Base-by-base conservation (phyloP, 35 echinoderm and acorn worm genomes). In the Ophioderma brevispina region DNA sequence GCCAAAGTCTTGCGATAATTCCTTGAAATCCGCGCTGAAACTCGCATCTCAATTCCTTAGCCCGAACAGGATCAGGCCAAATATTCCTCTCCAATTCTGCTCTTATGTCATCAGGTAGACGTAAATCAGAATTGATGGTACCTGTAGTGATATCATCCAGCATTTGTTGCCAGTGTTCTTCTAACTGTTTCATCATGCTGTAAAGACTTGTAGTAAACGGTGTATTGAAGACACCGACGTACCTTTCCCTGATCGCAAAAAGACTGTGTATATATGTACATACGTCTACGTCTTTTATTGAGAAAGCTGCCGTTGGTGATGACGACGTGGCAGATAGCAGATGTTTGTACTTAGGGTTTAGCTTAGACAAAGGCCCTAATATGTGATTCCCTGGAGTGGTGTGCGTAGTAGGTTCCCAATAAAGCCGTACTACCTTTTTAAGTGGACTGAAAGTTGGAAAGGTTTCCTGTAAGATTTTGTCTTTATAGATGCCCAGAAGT, bases 331-430 rank as follows among this genome's bases (percentile, higher is more conserved):
- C 13, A 18, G 59, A 70, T 52, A 85, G 6, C 3, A 55, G 13
- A 4, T 17, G 21, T 30, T 31, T 38, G 8, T 64, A 59, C 18
- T 85, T 33, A 34, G 0, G 42, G 28, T 64, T 36, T 32, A 63
- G 8, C 31, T 14, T 33, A 11, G 49, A 21, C 15, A 36, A 19
- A 5, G 82, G 42, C 8, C 3, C 31, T 15, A 85, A 32, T 10
- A 36, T 42, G 15, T 59, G 49, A 35, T 56, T 56, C 5, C 46
- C 11, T 52, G 49, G 42, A 38, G 42, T 85, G 32, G 8, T 85
- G 30, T 8, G 38, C 19, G 31, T 13, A 64, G 38, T 85, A 14
- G 82, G 56, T n/a, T 85, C 56, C 42, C 82, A 85, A 56, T 85
- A 56, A 33, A 85, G 13, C 34, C 82, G 59, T 0, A 85, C 49